Conservation (phyloP, 2,888 invertebrate species). For the Noctua pronuba region DNA sequence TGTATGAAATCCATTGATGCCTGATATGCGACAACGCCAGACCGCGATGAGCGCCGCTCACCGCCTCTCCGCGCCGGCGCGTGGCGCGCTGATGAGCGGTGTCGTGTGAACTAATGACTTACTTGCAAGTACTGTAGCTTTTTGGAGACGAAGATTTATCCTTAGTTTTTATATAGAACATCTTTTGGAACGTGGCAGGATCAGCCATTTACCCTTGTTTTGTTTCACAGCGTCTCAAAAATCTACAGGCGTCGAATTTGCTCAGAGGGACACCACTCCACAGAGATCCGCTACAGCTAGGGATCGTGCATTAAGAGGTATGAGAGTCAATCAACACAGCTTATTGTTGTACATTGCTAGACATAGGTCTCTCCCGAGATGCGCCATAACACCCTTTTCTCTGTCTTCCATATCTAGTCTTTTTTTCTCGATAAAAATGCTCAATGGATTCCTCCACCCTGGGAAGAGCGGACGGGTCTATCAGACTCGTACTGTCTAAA, state of each 20-base stretch:
- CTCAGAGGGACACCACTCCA: constrained; percentile 63
- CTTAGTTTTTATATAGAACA: background rate
- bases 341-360: background rate
- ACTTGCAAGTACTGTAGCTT: background rate
- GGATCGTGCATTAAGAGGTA: constrained; percentile 73
- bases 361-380: background rate
- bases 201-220: background rate
- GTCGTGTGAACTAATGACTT: background rate
- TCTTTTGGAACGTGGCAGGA: background rate
- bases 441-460: too few species aligned
- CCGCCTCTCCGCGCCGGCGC: background rate
- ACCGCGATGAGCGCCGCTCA: background rate
- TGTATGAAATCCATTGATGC: background rate
- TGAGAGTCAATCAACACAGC: background rate
- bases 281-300: constrained; percentile 62
- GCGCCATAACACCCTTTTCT: background rate
- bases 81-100: background rate
- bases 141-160: background rate
- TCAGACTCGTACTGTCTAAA: too few species aligned
- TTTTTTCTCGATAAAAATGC: too few species aligned
- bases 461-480: too few species aligned
- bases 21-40: background rate
- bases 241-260: constrained; percentile 64
- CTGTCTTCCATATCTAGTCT: background rate
- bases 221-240: constrained; percentile 80